Percentiles rank a stretch among this genome's conserved stretches.
These are phyloP conservation scores for Apeltes quadracus DNA, from an alignment of 2,113 vertebrate genomes.

Conservation along the genomic window DNA sequence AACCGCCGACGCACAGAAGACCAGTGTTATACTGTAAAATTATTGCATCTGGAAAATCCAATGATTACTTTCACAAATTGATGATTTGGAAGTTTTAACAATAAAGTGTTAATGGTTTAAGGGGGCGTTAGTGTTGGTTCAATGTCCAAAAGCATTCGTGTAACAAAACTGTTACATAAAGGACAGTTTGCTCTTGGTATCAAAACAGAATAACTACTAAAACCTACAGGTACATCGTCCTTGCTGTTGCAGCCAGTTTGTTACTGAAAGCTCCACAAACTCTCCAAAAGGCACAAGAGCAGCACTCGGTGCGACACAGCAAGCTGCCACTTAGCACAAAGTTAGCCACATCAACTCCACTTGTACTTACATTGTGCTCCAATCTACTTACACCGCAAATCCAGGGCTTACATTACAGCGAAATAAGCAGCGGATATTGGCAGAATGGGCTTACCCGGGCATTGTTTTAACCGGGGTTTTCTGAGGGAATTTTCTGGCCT, in stretches of 20 bases:
- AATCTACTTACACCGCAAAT: slow-evolving; percentile 80
- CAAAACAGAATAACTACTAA: slow-evolving; percentile 23
- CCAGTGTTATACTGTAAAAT: neutral
- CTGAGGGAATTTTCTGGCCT: slow-evolving; percentile 66
- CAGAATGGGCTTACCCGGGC: slow-evolving; percentile 68
- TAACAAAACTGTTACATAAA: neutral
- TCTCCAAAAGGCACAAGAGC: slow-evolving; percentile 21
- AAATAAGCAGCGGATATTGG: slow-evolving; percentile 71
- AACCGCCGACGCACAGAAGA: neutral
- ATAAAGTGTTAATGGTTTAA: neutral
- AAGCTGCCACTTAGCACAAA: slow-evolving; percentile 63
- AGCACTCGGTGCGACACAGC: slow-evolving; percentile 33
- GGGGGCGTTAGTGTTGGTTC: neutral
- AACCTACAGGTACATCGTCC: slow-evolving; percentile 40
- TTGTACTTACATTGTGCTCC: slow-evolving; percentile 74
- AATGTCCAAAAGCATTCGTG: neutral
- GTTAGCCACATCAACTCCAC: slow-evolving; percentile 72
- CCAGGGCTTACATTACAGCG: slow-evolving; percentile 76
- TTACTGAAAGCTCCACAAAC: slow-evolving; percentile 27
- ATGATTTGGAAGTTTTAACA: neutral
- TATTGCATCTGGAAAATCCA: neutral
- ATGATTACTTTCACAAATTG: neutral
- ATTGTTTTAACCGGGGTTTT: slow-evolving; percentile 76
- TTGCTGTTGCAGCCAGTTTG: slow-evolving; percentile 27
- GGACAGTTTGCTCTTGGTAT: neutral